These are phyloP conservation scores for Tenthredo amoena DNA, from an alignment of 2,888 invertebrate species.

Conservation along the genomic window DNA sequence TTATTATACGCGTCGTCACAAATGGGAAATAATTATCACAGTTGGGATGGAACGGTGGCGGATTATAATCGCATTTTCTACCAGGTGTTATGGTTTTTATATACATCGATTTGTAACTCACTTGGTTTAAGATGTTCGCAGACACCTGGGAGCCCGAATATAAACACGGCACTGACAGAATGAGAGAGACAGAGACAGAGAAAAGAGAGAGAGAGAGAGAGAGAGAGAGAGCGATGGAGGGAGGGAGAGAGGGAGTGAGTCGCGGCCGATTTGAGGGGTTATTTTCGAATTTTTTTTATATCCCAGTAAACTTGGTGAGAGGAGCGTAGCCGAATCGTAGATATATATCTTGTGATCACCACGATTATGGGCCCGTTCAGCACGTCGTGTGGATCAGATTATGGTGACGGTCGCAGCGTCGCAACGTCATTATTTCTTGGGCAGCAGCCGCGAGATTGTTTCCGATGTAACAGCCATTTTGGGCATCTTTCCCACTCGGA, in stretches of 20 bases:
- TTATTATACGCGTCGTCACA: background rate
- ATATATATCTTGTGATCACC: background rate
- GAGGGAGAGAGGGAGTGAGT: background rate
- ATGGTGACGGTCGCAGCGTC: background rate
- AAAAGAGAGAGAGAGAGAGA: background rate
- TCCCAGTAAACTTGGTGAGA: background rate
- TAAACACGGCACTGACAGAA: slow-evolving; percentile 48
- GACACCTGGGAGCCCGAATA: background rate
- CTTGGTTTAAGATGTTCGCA: background rate
- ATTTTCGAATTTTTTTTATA: background rate
- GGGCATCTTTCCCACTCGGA: background rate
- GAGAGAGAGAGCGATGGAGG: background rate
- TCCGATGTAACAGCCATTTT: slow-evolving; percentile 33
- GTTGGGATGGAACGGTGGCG: background rate
- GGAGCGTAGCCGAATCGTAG: background rate
- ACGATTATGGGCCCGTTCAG: background rate
- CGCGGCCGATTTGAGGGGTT: slow-evolving; percentile 15
- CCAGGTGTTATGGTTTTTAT: background rate
- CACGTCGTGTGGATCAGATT: background rate
- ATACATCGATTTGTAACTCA: slow-evolving; percentile 6
- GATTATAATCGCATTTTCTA: background rate
- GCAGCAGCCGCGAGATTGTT: slow-evolving; percentile 38
- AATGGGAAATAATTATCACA: background rate
- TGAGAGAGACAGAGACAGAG: slow-evolving; percentile 25
- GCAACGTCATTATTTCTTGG: slow-evolving; percentile 31